Evolutionary conservation across 2,113 vertebrate species (phyloP).

Genomic region (Enhydra lutris): DNA sequence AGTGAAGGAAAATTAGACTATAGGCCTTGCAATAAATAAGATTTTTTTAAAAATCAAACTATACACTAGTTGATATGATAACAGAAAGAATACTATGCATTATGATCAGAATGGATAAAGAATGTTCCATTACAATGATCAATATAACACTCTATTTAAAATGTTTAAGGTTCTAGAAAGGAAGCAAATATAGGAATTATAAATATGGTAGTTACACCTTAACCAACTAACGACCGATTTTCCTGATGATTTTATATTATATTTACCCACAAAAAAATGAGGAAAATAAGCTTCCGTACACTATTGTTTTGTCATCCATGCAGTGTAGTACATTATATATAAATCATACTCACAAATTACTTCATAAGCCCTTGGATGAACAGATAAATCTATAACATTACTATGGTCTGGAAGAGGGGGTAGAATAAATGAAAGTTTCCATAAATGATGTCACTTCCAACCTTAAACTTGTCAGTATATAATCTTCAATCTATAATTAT

Average conservation of each 20-base stretch:
- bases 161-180: background rate
- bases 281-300: background rate
- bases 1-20: background rate
- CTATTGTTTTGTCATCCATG: background rate
- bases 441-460: background rate
- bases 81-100: background rate
- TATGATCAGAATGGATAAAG: background rate
- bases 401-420: fast-evolving
- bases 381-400: background rate
- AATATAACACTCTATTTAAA: background rate
- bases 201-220: background rate
- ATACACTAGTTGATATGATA: background rate
- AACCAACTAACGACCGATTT: background rate
- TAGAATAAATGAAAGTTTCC: background rate
- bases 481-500: background rate
- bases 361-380: background rate
- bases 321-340: background rate
- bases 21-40: background rate
- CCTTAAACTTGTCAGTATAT: background rate
- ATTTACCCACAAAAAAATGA: background rate
- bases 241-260: background rate
- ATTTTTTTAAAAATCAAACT: background rate
- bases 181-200: background rate
- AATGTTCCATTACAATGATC: background rate
- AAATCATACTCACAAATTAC: background rate